Evolutionary conservation across 2,888 invertebrate species (phyloP), one percentile per base, ranked within the genome.

Genomic region (Taphrorychus bicolor): DNA sequence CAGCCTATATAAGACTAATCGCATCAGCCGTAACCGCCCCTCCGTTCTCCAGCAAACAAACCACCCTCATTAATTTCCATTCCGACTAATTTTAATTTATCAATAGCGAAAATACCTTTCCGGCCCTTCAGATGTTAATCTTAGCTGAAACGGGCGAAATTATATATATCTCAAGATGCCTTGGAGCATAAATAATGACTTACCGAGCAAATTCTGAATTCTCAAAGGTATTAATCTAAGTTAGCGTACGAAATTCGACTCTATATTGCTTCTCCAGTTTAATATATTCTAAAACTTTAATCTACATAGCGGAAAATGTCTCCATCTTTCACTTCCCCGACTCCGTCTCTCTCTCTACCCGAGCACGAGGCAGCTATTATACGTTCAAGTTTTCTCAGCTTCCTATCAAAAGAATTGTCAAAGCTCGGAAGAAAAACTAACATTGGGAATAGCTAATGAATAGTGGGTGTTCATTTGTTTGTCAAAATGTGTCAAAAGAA

Each of bases 141-240:
- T 80, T 79, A 45, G 63, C 23, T 40, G 75, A 75, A 77, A 77
- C 78, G 77, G 79, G 53, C 60, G 41, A 81, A 81, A 81, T 82
- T 82, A 81, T 80, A 81, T 77, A 77, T 82, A 65, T 69, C 81
- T 81, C 81, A 79, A 80, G 81, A 81, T 78, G 81, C 81, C 79
- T 78, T 79, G 79, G 79, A 80, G 81, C 82, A 82, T 82, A 82
- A 82, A 82, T 82, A 82, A 82, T 80, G 81, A 81, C 80, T 77
- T 61, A 76, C 78, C 78, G 78, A 77, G 81, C 80, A 81, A 81
- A 82, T 82, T 82, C 80, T 80, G 80, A 82, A 82, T 82, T 82
- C 82, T 82, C 82, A 75, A 78, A 82, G 82, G 82, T 82, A 82
- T 82, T 82, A 82, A 82, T 82, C 82, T 82, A 82, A 82, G 81